Evolutionary conservation across 2,888 invertebrate species (phyloP).

Genomic region (Chloroclystis v-ata): DNA sequence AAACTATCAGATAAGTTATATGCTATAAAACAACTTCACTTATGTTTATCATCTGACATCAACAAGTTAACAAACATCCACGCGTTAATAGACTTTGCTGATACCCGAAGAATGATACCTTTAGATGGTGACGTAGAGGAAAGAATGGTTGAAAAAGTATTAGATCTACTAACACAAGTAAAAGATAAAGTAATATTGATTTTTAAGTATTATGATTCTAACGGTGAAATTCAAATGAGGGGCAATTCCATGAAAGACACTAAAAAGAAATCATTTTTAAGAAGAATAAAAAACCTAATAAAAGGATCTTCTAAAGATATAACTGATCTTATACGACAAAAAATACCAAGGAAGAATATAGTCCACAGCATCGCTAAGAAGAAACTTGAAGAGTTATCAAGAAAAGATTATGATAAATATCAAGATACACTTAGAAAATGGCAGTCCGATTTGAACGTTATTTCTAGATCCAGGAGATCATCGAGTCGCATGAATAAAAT

Average conservation of each 20-base stretch:
- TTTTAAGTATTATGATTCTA: conserved; percentile 13
- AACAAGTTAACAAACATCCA: conserved; percentile 45
- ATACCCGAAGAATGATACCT: conserved; percentile 41
- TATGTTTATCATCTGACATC: conserved; percentile 43
- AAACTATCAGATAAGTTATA: conserved; percentile 38
- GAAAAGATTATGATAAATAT: conserved; percentile 40
- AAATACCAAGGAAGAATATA: conserved; percentile 43
- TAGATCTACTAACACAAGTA: conserved; percentile 34
- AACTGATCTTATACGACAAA: conserved; percentile 36
- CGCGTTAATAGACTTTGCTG: conserved; percentile 38
- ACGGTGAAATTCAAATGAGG: background rate
- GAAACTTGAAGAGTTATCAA: conserved; percentile 39
- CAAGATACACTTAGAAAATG: conserved; percentile 49
- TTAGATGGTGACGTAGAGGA: conserved; percentile 33
- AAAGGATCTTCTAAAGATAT: conserved; percentile 48
- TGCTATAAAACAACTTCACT: conserved; percentile 49
- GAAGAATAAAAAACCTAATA: conserved; percentile 46
- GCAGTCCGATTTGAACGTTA: conserved; percentile 46
- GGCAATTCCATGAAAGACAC: background rate
- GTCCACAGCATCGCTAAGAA: conserved; percentile 43
- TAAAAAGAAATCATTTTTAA: conserved; percentile 46
- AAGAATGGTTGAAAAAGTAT: conserved; percentile 36
- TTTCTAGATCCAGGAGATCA: conserved; percentile 42
- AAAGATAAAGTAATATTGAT: conserved; percentile 36
- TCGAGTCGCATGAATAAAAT: conserved; percentile 50